Conservation (phyloP, 2,113 vertebrate genomes). For the Empidonax traillii region DNA sequence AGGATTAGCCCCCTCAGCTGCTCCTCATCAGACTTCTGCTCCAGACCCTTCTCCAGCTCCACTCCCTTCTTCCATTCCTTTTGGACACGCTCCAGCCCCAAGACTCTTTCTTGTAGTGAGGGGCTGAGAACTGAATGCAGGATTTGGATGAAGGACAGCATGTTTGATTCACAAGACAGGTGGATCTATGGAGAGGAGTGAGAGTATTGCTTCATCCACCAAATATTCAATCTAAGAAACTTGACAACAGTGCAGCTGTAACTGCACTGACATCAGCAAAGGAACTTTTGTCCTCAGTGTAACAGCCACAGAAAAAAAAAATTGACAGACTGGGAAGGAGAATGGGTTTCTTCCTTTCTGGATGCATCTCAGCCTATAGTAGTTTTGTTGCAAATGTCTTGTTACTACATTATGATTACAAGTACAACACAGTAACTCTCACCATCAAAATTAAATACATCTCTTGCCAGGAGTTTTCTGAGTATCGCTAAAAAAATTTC, state of each 20-base stretch:
- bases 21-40: neutral
- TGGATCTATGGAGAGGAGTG: neutral
- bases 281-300: neutral
- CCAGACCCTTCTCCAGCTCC: neutral
- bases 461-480: neutral
- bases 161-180: neutral
- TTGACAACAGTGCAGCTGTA: neutral
- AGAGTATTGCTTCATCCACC: neutral
- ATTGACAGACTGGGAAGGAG: neutral
- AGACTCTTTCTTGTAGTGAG: neutral
- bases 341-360: neutral
- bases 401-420: neutral
- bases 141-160: neutral
- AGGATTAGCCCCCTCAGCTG: neutral
- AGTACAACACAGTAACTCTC: neutral
- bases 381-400: neutral
- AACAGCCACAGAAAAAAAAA: neutral
- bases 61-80: neutral
- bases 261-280: conserved; percentile 3
- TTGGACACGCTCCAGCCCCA: neutral
- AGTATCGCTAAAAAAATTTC: neutral
- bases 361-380: neutral
- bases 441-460: neutral
- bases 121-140: neutral
- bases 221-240: conserved; percentile 11